phyloP scores from a whole-genome alignment of 2,888 invertebrate genomes.

The Leucoma salicis region DNA sequence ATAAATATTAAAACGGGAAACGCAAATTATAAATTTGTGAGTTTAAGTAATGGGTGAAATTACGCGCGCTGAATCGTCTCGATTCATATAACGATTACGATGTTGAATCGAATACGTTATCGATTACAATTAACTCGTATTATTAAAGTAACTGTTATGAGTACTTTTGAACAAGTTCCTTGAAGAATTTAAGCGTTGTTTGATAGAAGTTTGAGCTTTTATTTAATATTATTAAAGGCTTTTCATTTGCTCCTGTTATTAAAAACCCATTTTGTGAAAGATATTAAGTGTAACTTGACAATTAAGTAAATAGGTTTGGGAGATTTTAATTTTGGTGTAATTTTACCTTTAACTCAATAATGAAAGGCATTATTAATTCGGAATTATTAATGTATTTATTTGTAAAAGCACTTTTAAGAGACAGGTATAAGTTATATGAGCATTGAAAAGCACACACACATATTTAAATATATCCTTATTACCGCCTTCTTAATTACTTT shows the following conservation, averaged over 20 bases:
- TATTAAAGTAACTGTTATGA: conserved; percentile 65
- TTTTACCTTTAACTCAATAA: conserved; percentile 17
- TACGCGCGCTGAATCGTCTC: conserved; percentile 65
- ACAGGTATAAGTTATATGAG: not conserved
- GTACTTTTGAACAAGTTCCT: conserved; percentile 62
- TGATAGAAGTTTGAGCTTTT: conserved; percentile 61
- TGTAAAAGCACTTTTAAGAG: not conserved
- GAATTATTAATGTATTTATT: not conserved
- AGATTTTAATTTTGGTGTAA: conserved; percentile 20
- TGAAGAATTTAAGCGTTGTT: conserved; percentile 58
- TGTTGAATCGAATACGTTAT: conserved; percentile 63
- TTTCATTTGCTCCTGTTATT: conserved; percentile 66
- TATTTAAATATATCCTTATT: not conserved
- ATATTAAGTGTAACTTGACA: conserved; percentile 40
- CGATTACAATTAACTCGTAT: conserved; percentile 68
- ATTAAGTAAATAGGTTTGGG: conserved; percentile 35
- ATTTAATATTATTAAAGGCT: conserved; percentile 55
- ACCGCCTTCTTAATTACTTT: not conserved
- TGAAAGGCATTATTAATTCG: conserved; percentile 2
- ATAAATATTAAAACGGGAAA: conserved; percentile 41
- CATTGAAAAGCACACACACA: not conserved
- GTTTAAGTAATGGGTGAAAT: conserved; percentile 65
- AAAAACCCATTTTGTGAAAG: conserved; percentile 62
- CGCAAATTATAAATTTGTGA: conserved; percentile 64
- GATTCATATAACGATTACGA: conserved; percentile 66